These are phyloP conservation scores for Ligdia adustata DNA, from an alignment of 2,888 invertebrate genomes.

Conservation along the genomic window DNA sequence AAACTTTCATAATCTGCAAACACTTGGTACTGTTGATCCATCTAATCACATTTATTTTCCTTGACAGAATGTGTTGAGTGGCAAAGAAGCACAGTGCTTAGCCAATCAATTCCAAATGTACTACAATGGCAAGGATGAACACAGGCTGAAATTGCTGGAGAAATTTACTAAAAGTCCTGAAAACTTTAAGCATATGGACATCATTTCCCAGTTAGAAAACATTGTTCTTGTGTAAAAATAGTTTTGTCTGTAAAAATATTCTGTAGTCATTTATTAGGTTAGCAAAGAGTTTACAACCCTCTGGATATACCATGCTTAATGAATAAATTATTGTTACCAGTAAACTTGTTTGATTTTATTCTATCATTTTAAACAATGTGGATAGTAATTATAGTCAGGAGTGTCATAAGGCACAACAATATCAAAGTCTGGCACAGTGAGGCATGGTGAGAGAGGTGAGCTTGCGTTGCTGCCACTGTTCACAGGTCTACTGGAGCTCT, in stretches of 20 bases:
- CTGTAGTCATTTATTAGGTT: neutral
- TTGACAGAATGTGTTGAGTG: conserved; percentile 86
- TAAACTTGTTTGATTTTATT: neutral
- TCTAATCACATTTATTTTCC: too few species aligned
- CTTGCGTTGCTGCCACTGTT: too few species aligned
- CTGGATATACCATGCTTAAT: too few species aligned
- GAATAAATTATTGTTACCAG: too few species aligned
- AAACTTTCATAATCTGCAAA: too few species aligned
- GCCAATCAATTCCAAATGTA: conserved; percentile 94
- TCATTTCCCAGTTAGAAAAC: conserved; percentile 90
- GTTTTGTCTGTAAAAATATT: too few species aligned
- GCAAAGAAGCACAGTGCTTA: conserved; percentile 92
- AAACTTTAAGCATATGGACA: conserved; percentile 92
- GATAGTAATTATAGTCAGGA: conserved; percentile 67
- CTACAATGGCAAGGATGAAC: conserved; percentile 87
- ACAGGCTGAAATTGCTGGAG: conserved; percentile 86
- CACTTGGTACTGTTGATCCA: too few species aligned
- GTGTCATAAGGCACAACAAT: conserved; percentile 43
- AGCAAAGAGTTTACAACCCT: neutral
- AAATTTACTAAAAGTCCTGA: conserved; percentile 88
- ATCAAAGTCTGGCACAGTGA: neutral
- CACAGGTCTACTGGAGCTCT: neutral
- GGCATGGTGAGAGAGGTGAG: neutral
- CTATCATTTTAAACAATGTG: conserved; percentile 59
- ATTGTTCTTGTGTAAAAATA: conserved; percentile 64